Conservation (phyloP, 1,140 invertebrate genomes). For the Orius insidiosus region DNA sequence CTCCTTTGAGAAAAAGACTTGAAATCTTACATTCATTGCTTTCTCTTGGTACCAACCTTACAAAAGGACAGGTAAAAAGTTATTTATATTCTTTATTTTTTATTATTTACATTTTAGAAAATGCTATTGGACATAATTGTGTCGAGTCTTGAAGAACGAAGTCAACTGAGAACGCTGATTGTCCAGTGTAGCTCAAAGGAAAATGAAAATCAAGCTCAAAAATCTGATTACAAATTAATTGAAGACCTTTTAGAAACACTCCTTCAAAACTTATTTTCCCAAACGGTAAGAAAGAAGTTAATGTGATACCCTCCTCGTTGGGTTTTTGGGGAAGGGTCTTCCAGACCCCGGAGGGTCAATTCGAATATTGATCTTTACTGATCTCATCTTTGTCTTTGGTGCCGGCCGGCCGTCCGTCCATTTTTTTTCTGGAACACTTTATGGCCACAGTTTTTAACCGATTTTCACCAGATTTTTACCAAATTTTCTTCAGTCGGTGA, state of each 20-base stretch:
- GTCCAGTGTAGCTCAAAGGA: conserved; percentile 25
- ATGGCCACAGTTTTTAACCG: too few species aligned
- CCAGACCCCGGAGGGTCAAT: too few species aligned
- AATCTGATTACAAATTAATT: conserved; percentile 28
- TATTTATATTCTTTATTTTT: not conserved
- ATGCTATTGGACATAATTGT: conserved; percentile 42
- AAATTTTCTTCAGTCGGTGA: too few species aligned
- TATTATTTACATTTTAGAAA: conserved; percentile 24
- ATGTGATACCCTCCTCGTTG: too few species aligned
- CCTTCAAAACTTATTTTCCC: conserved; percentile 29
- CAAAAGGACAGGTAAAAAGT: conserved; percentile 36
- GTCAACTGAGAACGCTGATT: conserved; percentile 36
- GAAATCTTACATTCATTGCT: conserved; percentile 38
- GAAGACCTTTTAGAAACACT: conserved; percentile 37
- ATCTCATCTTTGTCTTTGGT: too few species aligned
- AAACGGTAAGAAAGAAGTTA: too few species aligned
- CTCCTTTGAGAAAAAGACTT: conserved; percentile 38
- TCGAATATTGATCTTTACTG: too few species aligned
- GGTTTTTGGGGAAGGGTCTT: too few species aligned
- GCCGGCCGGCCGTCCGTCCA: too few species aligned
- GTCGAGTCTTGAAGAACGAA: conserved; percentile 41
- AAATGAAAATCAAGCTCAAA: conserved; percentile 10
- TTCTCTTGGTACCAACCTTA: conserved; percentile 34
- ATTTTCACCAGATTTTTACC: too few species aligned
- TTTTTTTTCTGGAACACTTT: too few species aligned